phyloP scores from a whole-genome alignment of 2,888 invertebrate genomes.

The Galeruca laticollis region DNA sequence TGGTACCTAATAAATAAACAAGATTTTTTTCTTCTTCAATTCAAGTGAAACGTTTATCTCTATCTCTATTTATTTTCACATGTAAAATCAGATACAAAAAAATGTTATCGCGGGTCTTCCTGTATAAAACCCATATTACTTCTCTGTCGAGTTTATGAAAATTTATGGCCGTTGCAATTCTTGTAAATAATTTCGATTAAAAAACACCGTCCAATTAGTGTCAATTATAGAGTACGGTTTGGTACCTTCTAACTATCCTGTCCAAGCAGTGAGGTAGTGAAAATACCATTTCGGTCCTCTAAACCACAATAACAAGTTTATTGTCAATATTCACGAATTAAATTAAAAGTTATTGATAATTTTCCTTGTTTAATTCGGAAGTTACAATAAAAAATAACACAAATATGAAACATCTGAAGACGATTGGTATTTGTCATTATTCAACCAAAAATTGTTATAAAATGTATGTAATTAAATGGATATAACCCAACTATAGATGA shows the following conservation, averaged over 20 bases:
- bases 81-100: background rate
- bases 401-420: too few species aligned
- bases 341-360: too few species aligned
- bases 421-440: too few species aligned
- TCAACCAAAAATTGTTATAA: too few species aligned
- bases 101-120: slow-evolving; percentile 11
- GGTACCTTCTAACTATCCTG: slow-evolving; percentile 35
- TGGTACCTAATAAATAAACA: too few species aligned
- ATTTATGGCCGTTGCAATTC: slow-evolving; percentile 37
- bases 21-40: too few species aligned
- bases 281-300: background rate
- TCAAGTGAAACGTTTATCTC: too few species aligned
- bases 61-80: background rate
- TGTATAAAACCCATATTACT: slow-evolving; percentile 34
- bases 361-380: too few species aligned
- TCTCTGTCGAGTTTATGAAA: slow-evolving; percentile 39
- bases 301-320: background rate
- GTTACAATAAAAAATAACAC: background rate
- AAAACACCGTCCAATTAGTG: slow-evolving; percentile 42
- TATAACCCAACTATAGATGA: too few species aligned
- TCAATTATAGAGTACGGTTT: slow-evolving; percentile 38
- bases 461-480: too few species aligned
- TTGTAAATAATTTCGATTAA: slow-evolving; percentile 43
- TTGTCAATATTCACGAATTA: background rate
- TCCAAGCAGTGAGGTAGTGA: slow-evolving; percentile 32